Evolutionary conservation across 2,797 vertebrate genomes (phyloP), one percentile per base, ranked within the genome.

Genomic region (Macropus fuliginosus): DNA sequence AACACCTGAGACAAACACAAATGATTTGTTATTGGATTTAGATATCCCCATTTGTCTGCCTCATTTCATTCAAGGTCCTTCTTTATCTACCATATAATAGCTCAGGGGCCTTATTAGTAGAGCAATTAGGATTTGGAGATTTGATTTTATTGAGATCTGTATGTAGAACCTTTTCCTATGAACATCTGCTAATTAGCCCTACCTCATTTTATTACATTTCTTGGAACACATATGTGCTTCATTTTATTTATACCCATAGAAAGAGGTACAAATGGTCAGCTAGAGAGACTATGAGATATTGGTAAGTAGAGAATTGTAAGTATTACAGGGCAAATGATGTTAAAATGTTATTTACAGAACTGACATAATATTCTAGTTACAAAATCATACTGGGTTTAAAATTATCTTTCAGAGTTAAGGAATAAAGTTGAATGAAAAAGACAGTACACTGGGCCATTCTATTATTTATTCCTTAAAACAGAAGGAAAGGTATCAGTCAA

Each of bases 361-460:
- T 66, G 59, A 1, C 24, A 46, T 40, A 93, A 81, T 46, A 56
- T 40, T 93, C 91, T 81, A 90, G 28, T 56, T 12, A 62, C 34
- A n/a, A 66, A 66, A 34, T 66, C 31, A n/a, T 34, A 66, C 13
- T 66, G 59, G 59, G 34, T 50, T 57, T 46, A 46, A 5, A 27
- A 4, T n/a, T 81, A 92, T 28, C 54, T 54, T 66, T 94, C 55
- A 91, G 12, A 10, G 4, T 31, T 62, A 66, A 55, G 29, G 2
- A 87, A 90, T 92, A 31, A 95, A 34, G 8, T 66, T n/a, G 31
- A 66, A 66, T 66, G 59, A 66, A 66, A 95, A 52, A 18, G 54
- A 40, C 1, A 87, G 21, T 89, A 91, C 50, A 4, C 29, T 18
- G 9, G 21, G 50, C 52, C n/a, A 56, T 31, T n/a, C 59, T 66